Base-by-base conservation (phyloP, 2,797 vertebrate species). In the Tinamus major region DNA sequence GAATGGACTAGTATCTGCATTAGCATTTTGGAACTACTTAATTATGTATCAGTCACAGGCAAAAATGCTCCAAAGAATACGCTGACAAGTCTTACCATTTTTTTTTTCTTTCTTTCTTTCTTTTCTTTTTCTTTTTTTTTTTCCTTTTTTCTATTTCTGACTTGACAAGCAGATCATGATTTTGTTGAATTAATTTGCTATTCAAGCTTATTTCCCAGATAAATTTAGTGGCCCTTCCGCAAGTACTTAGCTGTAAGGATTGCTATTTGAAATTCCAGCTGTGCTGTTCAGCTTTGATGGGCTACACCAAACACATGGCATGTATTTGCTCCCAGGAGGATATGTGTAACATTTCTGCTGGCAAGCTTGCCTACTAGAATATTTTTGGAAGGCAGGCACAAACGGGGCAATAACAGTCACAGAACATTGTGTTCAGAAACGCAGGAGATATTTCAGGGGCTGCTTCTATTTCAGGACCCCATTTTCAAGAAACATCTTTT, bases 231-330 rank as follows among this genome's bases (percentile, higher is more conserved):
- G 51, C 87, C 93, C 77, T 90, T 92, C 70, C 48, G 84, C 41
- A 79, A 79, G 74, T 81, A 91, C 82, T 95, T 91, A 88, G 85
- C 67, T 93, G 46, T 70, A 63, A 94, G 79, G 67, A 89, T 91
- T 91, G 74, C 33, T 91, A 53, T 89, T 95, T 91, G 87, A 86
- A 95, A 91, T 87, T 95, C 92, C 92, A 96, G 91, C 92, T 96
- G 94, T 93, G 89, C 85, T 89, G 67, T 77, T 94, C 76, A 87
- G 67, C 85, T 88, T 77, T 79, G 42, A 91, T 89, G 76, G 85
- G 87, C 87, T 89, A 29, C 63, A 74, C 67, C 85, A 93, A 94
- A 79, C 82, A 90, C 77, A 53, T 61, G 82, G 68, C 1, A 0
- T 33, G 29, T 70, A 55, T 64, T 93, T 91, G 42, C 53, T 95